Evolutionary conservation across 1,140 invertebrate genomes (phyloP), one percentile per base, ranked within the genome.

Genomic region (Proctacanthus coquilletti): DNA sequence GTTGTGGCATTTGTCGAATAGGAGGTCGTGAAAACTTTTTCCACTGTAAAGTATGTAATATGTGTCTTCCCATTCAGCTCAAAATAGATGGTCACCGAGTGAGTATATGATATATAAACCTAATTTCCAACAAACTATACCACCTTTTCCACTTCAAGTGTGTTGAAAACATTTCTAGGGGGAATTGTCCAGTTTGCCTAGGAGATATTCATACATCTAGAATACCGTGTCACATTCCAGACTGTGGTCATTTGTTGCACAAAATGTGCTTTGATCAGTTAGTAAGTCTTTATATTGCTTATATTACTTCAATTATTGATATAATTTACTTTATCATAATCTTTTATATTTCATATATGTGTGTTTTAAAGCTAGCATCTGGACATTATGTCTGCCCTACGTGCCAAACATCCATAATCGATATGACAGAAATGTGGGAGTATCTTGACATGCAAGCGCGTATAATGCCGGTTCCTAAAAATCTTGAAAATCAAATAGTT

Each of bases 151-250:
- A 8, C 19, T 25, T 2, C 2, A n/a, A 88, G 83, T 88, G 84
- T 53, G 78, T 88, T 10, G 84, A 87, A 59, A 86, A 87, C 48
- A 80, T 85, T 5, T 86, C 83, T 2, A 72, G 78, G 9, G 73
- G 78, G 1, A 84, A 86, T 63, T 91, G 85, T 58, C 80, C 85
- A 2, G 81, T 91, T 20, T 91, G 85, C 47, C 53, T 87, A 36
- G 83, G 88, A 48, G 80, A 88, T 59, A 84, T 91, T 47, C 85
- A 91, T 59, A 87, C 85, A 13, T 87, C 84, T 30, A 69, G 84
- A 30, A 84, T 82, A 52, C 77, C 79, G 17, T 84, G 82, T 58
- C 80, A 85, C 61, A 84, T 89, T 60, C 84, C 84, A 3, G 70
- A 75, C 45, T 91, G 85, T 61, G 82, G 84, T 0, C 85, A 91